Conservation (phyloP, 2,113 vertebrate species). For the Trichechus manatus region DNA sequence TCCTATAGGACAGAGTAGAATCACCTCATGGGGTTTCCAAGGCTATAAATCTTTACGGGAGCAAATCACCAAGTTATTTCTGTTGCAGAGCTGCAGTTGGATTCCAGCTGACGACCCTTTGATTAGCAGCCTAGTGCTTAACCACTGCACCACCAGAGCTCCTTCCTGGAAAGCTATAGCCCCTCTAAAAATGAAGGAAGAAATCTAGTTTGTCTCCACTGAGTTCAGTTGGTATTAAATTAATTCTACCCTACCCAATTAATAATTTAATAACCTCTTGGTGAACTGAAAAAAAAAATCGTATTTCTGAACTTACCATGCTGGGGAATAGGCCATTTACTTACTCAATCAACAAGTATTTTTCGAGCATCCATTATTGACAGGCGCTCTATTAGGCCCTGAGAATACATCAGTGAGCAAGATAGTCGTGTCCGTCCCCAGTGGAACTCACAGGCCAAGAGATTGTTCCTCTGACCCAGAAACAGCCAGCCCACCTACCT, state of each 20-base stretch:
- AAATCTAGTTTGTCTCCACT: neutral
- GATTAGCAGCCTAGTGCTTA: too few relatives aligned
- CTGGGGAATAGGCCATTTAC: neutral
- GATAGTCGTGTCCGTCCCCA: neutral
- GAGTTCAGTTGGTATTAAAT: neutral
- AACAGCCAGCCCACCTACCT: neutral
- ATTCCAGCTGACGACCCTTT: neutral
- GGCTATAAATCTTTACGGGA: neutral
- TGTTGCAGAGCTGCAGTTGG: neutral
- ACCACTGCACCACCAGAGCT: too few relatives aligned
- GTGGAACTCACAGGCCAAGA: neutral
- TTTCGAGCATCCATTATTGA: neutral
- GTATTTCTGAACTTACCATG: conserved; percentile 16
- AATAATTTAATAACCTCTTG: conserved; percentile 33
- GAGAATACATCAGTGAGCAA: neutral
- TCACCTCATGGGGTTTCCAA: neutral
- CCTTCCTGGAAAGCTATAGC: too few relatives aligned
- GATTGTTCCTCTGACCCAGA: neutral
- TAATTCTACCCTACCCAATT: neutral
- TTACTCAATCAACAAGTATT: neutral
- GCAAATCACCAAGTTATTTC: neutral
- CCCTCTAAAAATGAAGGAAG: neutral
- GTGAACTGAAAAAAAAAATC: neutral
- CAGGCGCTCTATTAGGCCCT: neutral
- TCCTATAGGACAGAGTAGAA: neutral